Evolutionary conservation across 1,140 invertebrate species (phyloP).

Genomic region (Diorhabda elongata): DNA sequence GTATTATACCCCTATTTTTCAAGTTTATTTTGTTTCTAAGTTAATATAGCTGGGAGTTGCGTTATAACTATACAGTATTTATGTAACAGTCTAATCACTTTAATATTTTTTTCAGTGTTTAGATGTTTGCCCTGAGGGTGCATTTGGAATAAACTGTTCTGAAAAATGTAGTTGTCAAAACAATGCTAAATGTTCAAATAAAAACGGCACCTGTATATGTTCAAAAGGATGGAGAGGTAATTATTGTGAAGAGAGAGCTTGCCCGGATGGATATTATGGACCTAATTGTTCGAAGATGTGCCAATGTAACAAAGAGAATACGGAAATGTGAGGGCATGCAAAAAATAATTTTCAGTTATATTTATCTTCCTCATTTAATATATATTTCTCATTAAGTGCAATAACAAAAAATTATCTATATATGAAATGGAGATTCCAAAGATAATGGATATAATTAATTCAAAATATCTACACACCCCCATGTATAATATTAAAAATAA

Average conservation of each 20-base stretch:
- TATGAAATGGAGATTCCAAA: too few relatives aligned
- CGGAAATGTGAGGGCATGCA: conserved; percentile 56
- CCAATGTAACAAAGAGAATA: conserved; percentile 68
- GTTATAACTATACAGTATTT: too few relatives aligned
- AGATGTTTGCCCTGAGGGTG: conserved; percentile 68
- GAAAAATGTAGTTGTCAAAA: conserved; percentile 73
- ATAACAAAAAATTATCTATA: too few relatives aligned
- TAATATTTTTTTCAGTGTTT: conserved; percentile 58
- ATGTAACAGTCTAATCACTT: too few relatives aligned
- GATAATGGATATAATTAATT: too few relatives aligned
- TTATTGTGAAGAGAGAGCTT: conserved; percentile 64
- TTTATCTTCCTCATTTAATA: too few relatives aligned
- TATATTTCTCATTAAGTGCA: too few relatives aligned
- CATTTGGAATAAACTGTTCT: conserved; percentile 73
- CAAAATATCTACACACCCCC: too few relatives aligned
- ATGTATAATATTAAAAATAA: too few relatives aligned
- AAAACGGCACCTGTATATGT: conserved; percentile 70
- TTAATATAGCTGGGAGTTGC: too few relatives aligned
- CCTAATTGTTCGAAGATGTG: conserved; percentile 68
- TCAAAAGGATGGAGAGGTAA: conserved; percentile 70
- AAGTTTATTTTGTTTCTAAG: too few relatives aligned
- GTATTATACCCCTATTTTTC: too few relatives aligned
- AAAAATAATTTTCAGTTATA: neutral
- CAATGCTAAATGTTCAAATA: conserved; percentile 64
- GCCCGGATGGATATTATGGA: conserved; percentile 65